Conservation (phyloP, 2,113 vertebrate genomes). For the Megalops atlanticus region DNA sequence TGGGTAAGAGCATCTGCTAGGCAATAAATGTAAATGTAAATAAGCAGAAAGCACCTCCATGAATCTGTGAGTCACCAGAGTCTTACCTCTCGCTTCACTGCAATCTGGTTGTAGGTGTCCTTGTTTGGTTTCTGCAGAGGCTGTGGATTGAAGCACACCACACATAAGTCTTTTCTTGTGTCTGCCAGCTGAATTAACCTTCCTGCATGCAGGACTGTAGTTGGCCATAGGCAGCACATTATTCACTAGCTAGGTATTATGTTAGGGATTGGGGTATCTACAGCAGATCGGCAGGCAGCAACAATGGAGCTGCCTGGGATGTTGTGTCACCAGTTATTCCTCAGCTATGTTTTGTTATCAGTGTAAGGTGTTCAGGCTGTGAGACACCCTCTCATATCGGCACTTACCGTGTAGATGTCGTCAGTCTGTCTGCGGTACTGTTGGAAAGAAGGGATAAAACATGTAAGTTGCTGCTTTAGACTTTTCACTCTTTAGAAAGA, state of each 20-base stretch:
- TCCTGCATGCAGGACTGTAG: background rate
- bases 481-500: no score
- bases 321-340: no score
- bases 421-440: constrained; percentile 35
- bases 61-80: background rate
- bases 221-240: background rate
- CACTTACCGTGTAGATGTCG: constrained; percentile 44
- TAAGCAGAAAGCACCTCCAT: no score
- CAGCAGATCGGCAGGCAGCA: no score
- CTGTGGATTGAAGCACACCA: constrained; percentile 35
- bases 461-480: no score
- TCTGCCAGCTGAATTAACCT: background rate
- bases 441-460: background rate
- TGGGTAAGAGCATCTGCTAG: no score
- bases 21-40: no score
- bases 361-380: no score
- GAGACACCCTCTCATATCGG: no score
- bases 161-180: constrained; percentile 16
- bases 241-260: background rate
- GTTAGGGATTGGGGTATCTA: no score
- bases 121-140: constrained; percentile 35
- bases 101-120: constrained; percentile 60
- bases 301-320: no score
- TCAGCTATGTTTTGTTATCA: no score
- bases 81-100: constrained; percentile 52